These are phyloP conservation scores for Entomyzon cyanotis DNA, from an alignment of 2,113 vertebrate species.

Conservation along the genomic window DNA sequence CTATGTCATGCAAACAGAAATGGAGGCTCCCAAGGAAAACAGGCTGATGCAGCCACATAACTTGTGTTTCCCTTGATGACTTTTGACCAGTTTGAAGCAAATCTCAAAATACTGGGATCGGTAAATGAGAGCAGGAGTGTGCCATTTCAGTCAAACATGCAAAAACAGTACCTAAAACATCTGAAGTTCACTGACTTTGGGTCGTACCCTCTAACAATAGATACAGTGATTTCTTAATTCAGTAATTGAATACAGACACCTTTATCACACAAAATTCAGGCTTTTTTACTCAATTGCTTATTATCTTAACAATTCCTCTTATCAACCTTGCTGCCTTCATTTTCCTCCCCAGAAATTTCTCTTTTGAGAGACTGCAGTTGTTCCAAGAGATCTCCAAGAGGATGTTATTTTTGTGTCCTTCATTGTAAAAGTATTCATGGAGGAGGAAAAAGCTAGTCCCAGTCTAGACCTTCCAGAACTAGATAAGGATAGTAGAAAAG, in stretches of 20 bases:
- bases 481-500: background rate
- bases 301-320: background rate
- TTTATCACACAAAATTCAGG: background rate
- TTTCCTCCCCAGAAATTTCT: background rate
- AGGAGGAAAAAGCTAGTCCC: background rate
- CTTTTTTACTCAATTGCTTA: background rate
- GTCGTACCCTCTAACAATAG: background rate
- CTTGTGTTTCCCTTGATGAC: background rate
- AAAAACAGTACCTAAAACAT: background rate
- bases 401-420: background rate
- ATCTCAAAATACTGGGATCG: background rate
- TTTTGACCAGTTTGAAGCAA: background rate
- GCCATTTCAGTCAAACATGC: background rate
- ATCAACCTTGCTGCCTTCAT: background rate
- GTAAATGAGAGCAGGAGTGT: background rate
- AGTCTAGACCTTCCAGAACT: background rate
- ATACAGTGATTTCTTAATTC: background rate
- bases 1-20: background rate
- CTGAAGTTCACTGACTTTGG: background rate
- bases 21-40: background rate
- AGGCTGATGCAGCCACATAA: background rate
- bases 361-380: background rate
- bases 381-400: background rate
- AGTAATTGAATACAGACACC: background rate
- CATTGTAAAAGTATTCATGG: background rate